A percentile compares a stretch with the other conserved stretches of the same genome.
phyloP scores from a whole-genome alignment of 2,113 vertebrate genomes.

The Antigone vipio region DNA sequence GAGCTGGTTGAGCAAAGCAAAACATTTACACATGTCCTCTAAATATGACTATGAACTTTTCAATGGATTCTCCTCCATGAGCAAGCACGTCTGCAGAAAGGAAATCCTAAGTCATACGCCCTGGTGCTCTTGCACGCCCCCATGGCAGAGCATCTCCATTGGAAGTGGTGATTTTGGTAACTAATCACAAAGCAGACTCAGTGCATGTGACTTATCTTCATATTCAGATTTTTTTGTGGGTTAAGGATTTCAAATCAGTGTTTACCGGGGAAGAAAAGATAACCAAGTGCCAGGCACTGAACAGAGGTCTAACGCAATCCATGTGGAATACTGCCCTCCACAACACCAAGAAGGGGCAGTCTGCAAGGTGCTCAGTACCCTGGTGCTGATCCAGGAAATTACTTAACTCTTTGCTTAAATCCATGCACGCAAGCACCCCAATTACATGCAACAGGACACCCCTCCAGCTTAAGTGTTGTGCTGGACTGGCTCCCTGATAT shows the following conservation, averaged over 20 bases:
- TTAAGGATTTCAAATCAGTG: background rate
- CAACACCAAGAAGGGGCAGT: background rate
- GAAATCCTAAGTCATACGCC: background rate
- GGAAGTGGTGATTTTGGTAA: background rate
- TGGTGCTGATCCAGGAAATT: background rate
- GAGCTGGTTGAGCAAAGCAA: background rate
- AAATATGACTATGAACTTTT: background rate
- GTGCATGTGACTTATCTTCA: background rate
- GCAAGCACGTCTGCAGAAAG: background rate
- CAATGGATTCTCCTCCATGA: background rate
- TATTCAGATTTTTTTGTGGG: background rate
- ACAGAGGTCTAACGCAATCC: background rate
- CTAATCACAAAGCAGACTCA: background rate
- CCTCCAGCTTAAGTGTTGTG: background rate
- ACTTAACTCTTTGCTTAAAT: background rate
- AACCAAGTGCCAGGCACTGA: background rate
- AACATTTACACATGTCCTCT: background rate
- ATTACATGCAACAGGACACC: background rate
- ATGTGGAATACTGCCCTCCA: background rate
- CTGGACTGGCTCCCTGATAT: background rate
- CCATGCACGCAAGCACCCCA: background rate
- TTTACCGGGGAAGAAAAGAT: background rate
- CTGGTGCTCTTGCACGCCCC: accelerated
- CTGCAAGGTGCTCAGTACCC: background rate
- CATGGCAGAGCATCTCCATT: background rate